A percentile compares a stretch with the other conserved stretches of the same genome.
Evolutionary conservation across 1,140 invertebrate species (phyloP).

Genomic region (Drosophila sechellia): DNA sequence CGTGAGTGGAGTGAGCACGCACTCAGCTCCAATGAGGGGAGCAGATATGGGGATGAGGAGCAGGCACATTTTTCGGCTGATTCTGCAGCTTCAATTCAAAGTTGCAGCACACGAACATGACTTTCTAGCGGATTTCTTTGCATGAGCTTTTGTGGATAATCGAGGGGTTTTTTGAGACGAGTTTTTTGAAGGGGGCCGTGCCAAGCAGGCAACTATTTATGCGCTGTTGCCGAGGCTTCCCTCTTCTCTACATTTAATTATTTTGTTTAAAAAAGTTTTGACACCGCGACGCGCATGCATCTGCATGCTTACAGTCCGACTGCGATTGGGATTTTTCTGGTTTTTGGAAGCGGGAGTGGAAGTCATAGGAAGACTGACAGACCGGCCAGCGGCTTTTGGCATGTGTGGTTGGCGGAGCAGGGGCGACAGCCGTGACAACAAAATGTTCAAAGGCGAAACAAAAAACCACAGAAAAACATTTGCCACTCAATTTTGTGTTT

Average conservation of each 20-base stretch:
- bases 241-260: conserved; percentile 78
- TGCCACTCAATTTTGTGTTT: conserved; percentile 74
- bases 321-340: conserved; percentile 27
- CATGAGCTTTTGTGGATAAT: conserved; percentile 61
- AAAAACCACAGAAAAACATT: conserved; percentile 39
- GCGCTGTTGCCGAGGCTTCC: conserved; percentile 33
- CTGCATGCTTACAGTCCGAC: conserved; percentile 70
- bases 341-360: conserved; percentile 44
- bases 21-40: conserved; percentile 17
- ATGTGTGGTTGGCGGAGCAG: conserved; percentile 26
- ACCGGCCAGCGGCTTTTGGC: conserved; percentile 59
- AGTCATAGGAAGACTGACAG: conserved; percentile 65
- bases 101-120: conserved; percentile 76
- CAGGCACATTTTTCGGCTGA: conserved; percentile 56
- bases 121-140: conserved; percentile 82
- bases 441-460: conserved; percentile 45
- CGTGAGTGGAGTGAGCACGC: conserved; percentile 30
- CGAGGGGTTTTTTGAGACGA: neutral
- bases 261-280: conserved; percentile 84
- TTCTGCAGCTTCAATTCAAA: conserved; percentile 29
- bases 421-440: conserved; percentile 56
- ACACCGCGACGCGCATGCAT: conserved; percentile 81
- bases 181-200: conserved; percentile 4
- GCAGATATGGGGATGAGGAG: conserved; percentile 48
- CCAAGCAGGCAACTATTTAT: conserved; percentile 53